phyloP scores from a whole-genome alignment of 2,797 vertebrate species.

The Rhynchotus rufescens region DNA sequence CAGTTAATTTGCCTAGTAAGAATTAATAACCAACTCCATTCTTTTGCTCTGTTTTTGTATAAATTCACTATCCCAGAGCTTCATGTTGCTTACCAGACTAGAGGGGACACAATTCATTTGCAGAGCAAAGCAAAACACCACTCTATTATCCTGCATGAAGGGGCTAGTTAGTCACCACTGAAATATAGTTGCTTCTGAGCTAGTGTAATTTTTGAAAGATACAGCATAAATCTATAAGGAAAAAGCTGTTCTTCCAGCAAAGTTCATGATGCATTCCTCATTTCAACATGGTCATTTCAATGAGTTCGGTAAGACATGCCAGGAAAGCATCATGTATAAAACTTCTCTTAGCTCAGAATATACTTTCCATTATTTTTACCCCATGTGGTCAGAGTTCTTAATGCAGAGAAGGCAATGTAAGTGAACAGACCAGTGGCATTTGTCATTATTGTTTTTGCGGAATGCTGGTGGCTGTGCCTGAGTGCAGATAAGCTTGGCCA shows the following conservation, averaged over 20 bases:
- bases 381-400: neutral
- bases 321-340: neutral
- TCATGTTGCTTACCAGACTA: neutral
- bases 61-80: neutral
- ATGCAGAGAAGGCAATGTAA: neutral
- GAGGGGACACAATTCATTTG: neutral
- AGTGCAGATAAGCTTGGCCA: neutral
- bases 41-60: neutral
- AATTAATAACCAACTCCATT: slow-evolving; percentile 24
- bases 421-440: neutral
- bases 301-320: neutral
- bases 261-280: neutral
- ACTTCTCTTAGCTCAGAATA: neutral
- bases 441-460: neutral
- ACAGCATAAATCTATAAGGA: neutral
- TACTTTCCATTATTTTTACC: neutral
- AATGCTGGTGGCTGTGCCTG: neutral
- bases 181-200: neutral
- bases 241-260: neutral
- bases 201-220: neutral
- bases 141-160: neutral
- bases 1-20: slow-evolving; percentile 49
- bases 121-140: neutral
- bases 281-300: neutral
- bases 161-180: neutral